Base-by-base conservation (phyloP, 2,797 vertebrate species). In the Protonibea diacanthus region DNA sequence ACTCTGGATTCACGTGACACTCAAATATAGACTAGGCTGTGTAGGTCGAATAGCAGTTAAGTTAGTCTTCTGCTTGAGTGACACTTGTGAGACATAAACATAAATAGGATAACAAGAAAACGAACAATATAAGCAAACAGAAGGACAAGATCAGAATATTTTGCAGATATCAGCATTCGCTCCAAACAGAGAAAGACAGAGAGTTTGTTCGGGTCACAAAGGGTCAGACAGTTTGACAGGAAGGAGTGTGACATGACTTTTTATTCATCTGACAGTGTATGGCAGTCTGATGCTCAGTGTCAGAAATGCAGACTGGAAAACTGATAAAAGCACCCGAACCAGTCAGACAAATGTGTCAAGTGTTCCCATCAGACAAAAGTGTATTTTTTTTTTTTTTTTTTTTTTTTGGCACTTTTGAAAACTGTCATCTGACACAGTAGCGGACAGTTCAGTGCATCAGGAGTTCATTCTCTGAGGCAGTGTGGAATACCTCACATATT, bases 221-320 rank as follows among this genome's bases (percentile, higher is more conserved):
- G 72, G 80, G 82, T 83, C 85, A 70, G 70, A 61, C 64, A 71
- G 75, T 73, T 86, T 81, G 79, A 86, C 83, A 77, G 81, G 45
- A 47, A 15, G 10, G 6, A n/a, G n/a, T 73, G 66, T 55, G 51
- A 62, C 53, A 23, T 53, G 15, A 12, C n/a, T 13, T 63, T 53
- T 44, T 53, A 42, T 61, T 20, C 18, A 29, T 75, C 21, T 83
- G 72, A 58, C 76, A 74, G 42, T 2, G 53, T 66, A 52, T 81
- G 64, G 74, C 82, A 71, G 61, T 68, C 40, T 18, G 17, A 44
- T 2, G 8, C 76, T 79, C 69, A 40, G 53, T 53, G 57, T 77
- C 64, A 60, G n/a, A 55, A 68, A 72, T 33, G 13, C 56, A 63
- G 25, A 42, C 44, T 38, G 8, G 33, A 9, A 38, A 38, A 38